Conservation (phyloP, 2,888 invertebrate genomes). For the Ophion ventricosus region DNA sequence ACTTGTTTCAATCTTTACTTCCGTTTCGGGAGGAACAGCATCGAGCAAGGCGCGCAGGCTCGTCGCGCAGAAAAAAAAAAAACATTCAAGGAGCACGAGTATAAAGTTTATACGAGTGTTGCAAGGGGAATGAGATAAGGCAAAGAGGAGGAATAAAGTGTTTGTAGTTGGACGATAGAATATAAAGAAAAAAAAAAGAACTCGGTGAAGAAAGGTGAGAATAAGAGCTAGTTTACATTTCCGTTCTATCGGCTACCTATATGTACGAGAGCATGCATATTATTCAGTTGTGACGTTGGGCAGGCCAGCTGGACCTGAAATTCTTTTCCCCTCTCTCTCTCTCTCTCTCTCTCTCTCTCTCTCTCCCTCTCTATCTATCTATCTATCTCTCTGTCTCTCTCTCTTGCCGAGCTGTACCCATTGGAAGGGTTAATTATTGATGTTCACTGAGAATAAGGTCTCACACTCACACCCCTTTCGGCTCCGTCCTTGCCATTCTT, state of each 20-base stretch:
- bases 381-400: slow-evolving; percentile 55
- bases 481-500: slow-evolving; percentile 38
- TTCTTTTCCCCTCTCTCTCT: slow-evolving; percentile 65
- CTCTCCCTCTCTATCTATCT: slow-evolving; percentile 66
- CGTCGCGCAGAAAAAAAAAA: slow-evolving; percentile 42
- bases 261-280: not conserved
- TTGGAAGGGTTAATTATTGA: slow-evolving; percentile 80
- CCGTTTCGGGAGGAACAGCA: slow-evolving; percentile 29
- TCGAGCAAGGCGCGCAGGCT: slow-evolving; percentile 9
- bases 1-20: slow-evolving; percentile 55
- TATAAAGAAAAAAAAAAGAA: slow-evolving; percentile 14
- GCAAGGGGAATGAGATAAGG: slow-evolving; percentile 12
- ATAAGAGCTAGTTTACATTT: slow-evolving; percentile 21
- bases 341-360: slow-evolving; percentile 60
- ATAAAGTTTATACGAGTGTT: slow-evolving; percentile 6
- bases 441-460: slow-evolving; percentile 76
- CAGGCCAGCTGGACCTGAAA: slow-evolving; percentile 46
- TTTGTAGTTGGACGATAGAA: slow-evolving; percentile 37
- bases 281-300: not conserved
- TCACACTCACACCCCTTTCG: slow-evolving; percentile 80
- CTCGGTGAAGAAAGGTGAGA: slow-evolving; percentile 21
- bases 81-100: slow-evolving; percentile 43
- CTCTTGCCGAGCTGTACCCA: slow-evolving; percentile 64
- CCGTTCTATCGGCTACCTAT: not conserved
- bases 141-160: slow-evolving; percentile 43